A percentile compares a stretch with the other conserved stretches of the same genome.
Evolutionary conservation across 2,113 vertebrate species (phyloP).

Genomic region (Forbesichthys agassizii): DNA sequence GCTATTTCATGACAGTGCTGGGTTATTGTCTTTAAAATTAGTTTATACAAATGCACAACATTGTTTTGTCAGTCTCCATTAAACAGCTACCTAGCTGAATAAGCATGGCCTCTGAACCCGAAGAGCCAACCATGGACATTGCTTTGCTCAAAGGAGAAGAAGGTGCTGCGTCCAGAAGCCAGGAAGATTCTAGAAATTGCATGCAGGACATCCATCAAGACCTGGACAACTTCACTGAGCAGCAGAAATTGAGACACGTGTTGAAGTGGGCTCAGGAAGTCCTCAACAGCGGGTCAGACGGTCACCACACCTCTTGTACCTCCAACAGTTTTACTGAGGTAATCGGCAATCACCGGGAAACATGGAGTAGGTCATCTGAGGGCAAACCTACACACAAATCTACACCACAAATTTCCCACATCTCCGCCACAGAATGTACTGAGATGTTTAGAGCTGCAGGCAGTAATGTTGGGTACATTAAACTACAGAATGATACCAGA

Average conservation of each 20-base stretch:
- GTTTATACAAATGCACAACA: not conserved
- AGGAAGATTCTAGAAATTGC: conserved; percentile 31
- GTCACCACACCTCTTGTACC: conserved; percentile 19
- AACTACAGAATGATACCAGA: not conserved
- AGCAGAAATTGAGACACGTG: conserved; percentile 67
- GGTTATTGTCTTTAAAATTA: no score
- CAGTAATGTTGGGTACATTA: not conserved
- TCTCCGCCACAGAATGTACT: not conserved
- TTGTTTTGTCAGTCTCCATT: not conserved
- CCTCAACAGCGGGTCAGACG: conserved; percentile 21
- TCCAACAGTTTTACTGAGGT: conserved; percentile 7
- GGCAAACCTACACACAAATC: no score
- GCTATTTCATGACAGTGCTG: no score
- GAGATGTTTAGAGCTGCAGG: not conserved
- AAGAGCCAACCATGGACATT: not conserved
- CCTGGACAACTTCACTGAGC: conserved; percentile 58
- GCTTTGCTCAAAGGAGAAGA: not conserved
- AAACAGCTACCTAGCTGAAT: not conserved
- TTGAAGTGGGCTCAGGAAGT: conserved; percentile 71
- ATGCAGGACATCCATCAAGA: conserved; percentile 13
- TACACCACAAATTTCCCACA: not conserved
- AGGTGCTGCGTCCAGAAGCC: not conserved
- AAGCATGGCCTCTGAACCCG: not conserved
- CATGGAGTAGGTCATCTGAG: no score
- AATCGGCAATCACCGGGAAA: not conserved